These are phyloP conservation scores for Cheilosia grossa DNA, from an alignment of 2,888 invertebrate species.

Conservation along the genomic window DNA sequence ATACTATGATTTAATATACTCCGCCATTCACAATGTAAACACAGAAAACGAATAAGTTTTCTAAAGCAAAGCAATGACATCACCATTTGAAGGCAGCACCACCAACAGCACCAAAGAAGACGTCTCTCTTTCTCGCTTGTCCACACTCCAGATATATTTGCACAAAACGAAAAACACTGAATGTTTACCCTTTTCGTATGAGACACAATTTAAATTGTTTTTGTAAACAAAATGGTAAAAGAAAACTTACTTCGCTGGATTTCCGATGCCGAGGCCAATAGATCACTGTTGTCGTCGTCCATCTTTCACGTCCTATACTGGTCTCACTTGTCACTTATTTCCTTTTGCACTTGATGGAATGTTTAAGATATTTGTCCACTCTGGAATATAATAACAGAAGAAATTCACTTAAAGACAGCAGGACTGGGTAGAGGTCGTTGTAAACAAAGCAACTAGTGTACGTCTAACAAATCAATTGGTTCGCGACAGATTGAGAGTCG, in stretches of 20 bases:
- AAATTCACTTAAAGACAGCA: conserved; percentile 29
- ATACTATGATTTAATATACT: neutral
- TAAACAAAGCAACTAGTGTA: conserved; percentile 46
- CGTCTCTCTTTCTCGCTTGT: conserved; percentile 2
- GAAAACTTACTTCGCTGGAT: conserved; percentile 80
- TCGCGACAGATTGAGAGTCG: conserved; percentile 57
- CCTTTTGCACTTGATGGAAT: conserved; percentile 24
- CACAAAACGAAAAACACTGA: conserved; percentile 32
- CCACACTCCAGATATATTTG: neutral
- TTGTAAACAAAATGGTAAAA: conserved; percentile 44
- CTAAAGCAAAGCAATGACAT: conserved; percentile 57
- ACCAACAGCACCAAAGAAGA: conserved; percentile 2
- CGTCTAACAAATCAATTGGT: conserved; percentile 57
- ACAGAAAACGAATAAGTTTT: conserved; percentile 20
- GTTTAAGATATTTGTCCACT: conserved; percentile 20
- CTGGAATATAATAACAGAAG: conserved; percentile 29
- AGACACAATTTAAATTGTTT: conserved; percentile 33
- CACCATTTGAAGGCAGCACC: conserved; percentile 13
- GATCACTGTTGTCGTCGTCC: conserved; percentile 82
- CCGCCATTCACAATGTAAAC: conserved; percentile 7
- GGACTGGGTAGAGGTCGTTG: neutral
- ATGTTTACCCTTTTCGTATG: conserved; percentile 34
- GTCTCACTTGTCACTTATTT: conserved; percentile 31
- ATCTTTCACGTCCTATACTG: conserved; percentile 77
- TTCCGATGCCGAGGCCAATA: conserved; percentile 82